Percentiles rank a stretch among this genome's conserved stretches.
Evolutionary conservation across 2,797 vertebrate genomes (phyloP).

Genomic region (Gambelia wislizenii): DNA sequence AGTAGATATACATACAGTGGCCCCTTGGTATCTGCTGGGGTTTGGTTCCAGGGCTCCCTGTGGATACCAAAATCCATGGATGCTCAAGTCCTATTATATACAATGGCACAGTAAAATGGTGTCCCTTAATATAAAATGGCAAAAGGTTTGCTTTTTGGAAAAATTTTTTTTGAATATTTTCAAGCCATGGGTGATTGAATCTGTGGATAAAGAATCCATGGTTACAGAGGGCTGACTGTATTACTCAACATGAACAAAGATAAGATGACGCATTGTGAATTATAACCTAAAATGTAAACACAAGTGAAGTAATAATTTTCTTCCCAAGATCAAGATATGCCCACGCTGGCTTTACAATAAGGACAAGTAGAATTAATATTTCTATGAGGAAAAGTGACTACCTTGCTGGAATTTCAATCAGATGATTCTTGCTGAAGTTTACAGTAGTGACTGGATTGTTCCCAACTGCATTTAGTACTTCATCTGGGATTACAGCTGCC

Average conservation of each 20-base stretch:
- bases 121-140: too few relatives aligned
- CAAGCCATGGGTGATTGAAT: too few relatives aligned
- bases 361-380: accelerated
- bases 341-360: not conserved
- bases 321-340: not conserved
- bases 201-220: too few relatives aligned
- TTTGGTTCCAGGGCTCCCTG: too few relatives aligned
- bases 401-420: constrained; percentile 87
- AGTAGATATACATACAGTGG: not conserved
- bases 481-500: constrained; percentile 83
- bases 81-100: too few relatives aligned
- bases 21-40: too few relatives aligned
- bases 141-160: too few relatives aligned
- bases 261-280: not conserved
- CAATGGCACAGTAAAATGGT: too few relatives aligned
- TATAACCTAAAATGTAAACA: accelerated
- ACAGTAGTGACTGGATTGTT: constrained; percentile 76
- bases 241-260: accelerated
- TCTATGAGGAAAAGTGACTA: constrained; percentile 64
- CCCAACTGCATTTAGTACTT: constrained; percentile 85
- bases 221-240: too few relatives aligned
- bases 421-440: constrained; percentile 95
- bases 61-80: too few relatives aligned
- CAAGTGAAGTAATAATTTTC: not conserved
- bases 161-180: too few relatives aligned